Evolutionary conservation across 2,113 vertebrate species (phyloP).

Genomic region (Sapayoa aenigma): DNA sequence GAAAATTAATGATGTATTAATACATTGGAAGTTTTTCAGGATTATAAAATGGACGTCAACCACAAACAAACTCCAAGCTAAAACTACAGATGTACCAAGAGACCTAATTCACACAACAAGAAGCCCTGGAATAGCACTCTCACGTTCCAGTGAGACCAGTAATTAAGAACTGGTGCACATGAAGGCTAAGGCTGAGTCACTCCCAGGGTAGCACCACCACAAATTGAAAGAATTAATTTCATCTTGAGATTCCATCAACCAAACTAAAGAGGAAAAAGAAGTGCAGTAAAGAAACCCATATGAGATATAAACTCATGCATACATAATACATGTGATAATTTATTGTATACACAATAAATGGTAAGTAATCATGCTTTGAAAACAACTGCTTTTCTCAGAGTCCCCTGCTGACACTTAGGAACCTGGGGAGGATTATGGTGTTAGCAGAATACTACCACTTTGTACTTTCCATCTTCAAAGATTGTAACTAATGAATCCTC

Average conservation of each 20-base stretch:
- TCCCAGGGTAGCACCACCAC: background rate
- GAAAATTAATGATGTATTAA: background rate
- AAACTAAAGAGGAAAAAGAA: background rate
- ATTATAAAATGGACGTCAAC: background rate
- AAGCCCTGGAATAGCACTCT: background rate
- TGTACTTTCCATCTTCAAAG: background rate
- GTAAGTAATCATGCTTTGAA: background rate
- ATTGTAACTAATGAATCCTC: background rate
- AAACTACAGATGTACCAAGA: background rate
- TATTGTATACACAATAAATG: background rate
- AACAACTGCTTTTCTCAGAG: background rate
- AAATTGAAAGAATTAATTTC: background rate
- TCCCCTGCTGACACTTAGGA: background rate
- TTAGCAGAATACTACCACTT: background rate
- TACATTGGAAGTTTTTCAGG: background rate
- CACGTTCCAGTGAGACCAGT: background rate
- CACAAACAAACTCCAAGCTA: background rate
- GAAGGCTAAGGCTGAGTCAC: background rate
- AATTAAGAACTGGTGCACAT: background rate
- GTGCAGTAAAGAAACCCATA: background rate
- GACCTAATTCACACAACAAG: background rate
- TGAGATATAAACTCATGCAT: background rate
- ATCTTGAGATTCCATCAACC: background rate
- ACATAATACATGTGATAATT: background rate
- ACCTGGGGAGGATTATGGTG: background rate